Percentiles rank a stretch among this genome's conserved stretches.
Evolutionary conservation across 2,888 invertebrate genomes (phyloP).

Genomic region (Halictus quadricinctus): DNA sequence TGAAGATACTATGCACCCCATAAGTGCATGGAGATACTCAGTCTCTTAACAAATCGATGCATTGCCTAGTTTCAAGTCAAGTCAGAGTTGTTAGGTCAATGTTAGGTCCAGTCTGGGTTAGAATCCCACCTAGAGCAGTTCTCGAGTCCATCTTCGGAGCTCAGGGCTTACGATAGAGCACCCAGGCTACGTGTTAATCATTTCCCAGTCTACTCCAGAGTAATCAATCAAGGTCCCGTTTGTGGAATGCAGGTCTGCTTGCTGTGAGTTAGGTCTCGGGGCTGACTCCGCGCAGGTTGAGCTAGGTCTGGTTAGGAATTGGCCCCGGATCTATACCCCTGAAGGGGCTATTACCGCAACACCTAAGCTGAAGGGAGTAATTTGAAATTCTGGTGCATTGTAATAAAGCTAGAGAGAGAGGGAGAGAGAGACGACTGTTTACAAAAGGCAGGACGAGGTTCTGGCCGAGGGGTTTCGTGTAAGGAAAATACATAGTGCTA

Average conservation of each 20-base stretch:
- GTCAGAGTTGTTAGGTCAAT: neutral
- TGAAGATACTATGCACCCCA: no score
- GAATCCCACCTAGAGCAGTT: neutral
- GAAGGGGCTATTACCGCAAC: neutral
- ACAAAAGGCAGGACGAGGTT: neutral
- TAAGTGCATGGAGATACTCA: no score
- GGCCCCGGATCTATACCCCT: neutral
- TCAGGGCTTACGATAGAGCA: neutral
- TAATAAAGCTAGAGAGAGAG: neutral
- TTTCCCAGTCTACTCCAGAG: neutral
- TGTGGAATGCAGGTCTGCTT: neutral
- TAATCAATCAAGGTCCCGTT: neutral
- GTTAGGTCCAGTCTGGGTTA: neutral
- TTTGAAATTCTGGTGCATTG: neutral
- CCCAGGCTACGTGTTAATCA: neutral
- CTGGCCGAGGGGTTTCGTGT: neutral
- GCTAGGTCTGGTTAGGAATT: neutral
- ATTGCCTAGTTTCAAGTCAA: no score
- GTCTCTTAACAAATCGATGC: no score
- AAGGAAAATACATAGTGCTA: neutral
- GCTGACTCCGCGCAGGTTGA: neutral
- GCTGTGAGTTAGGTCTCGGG: neutral
- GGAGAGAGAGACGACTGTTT: neutral
- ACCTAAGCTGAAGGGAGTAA: neutral
- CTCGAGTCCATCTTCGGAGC: neutral